Evolutionary conservation across 2,888 invertebrate genomes (phyloP), one percentile per base, ranked within the genome.

Genomic region (Rhamnusium bicolor): DNA sequence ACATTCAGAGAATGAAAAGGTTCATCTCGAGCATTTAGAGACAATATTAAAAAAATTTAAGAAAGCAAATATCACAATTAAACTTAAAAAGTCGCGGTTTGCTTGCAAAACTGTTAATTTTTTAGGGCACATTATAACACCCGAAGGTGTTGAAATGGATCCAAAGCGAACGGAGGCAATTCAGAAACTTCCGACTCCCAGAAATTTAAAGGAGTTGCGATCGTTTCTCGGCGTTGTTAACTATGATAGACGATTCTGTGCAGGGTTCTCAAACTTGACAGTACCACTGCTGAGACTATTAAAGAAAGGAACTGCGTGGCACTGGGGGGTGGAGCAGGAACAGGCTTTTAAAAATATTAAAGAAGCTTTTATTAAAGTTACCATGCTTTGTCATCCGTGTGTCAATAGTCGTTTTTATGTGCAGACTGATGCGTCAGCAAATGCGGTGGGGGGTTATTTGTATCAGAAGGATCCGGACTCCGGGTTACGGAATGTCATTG

Each of bases 181-280:
- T 19, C 32, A 67, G 24, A 8, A 46, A 2, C 66, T 72, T 62
- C 74, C 71, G 0, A 8, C 12, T 6, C 72, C 72, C 1, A 47
- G 69, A 29, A 75, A 75, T 56, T 12, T 72, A 18, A 61, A 63
- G n/a, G 60, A 75, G 16, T 21, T 75, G n/a, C 47, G 61, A 14
- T 69, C 66, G 1, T 69, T 72, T 65, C 46, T 72, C 1, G 75
- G 75, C 1, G 1, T 61, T n/a, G 46, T 46, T 10, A 61, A 46
- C 14, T 61, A 61, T n/a, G 61, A 61, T 6, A 40, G 61, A 10
- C 18, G 46, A 46, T 61, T 21, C 46, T 46, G 40, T 21, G 61
- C 40, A 19, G 14, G 14, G 12, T 61, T 61, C 21, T 46, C 46
- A 14, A 12, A 18, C 1, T 16, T 29, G 12, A 24, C 49, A 21